These are phyloP conservation scores for Ypsolopha scabrella DNA, from an alignment of 2,888 invertebrate species.

Conservation along the genomic window DNA sequence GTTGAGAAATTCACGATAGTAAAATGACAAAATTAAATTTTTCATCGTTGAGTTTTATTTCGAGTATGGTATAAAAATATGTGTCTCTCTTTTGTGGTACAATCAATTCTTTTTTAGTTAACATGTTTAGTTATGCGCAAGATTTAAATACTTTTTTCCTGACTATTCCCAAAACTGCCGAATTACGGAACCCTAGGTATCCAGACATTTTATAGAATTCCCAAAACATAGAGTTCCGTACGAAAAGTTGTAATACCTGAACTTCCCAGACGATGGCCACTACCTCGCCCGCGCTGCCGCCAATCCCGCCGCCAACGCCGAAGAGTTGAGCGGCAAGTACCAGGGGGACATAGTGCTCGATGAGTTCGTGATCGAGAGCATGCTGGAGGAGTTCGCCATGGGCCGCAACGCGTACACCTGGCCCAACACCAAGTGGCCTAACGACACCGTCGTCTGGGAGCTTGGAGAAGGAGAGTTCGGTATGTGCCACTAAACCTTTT, in stretches of 20 bases:
- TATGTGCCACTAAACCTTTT: constrained; percentile 17
- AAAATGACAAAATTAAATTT: no score
- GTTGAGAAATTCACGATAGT: no score
- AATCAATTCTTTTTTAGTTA: no score
- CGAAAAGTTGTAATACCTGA: not conserved
- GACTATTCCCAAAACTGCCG: no score
- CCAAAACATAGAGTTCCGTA: no score
- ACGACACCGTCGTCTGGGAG: constrained; percentile 46
- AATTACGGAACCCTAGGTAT: no score
- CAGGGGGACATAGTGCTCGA: constrained; percentile 55
- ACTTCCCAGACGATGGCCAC: constrained; percentile 17
- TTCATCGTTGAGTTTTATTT: no score
- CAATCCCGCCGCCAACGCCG: constrained; percentile 29
- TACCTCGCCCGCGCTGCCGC: constrained; percentile 20
- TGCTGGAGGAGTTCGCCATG: constrained; percentile 37
- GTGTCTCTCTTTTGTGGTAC: no score
- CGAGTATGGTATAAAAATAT: no score
- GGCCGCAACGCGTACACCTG: constrained; percentile 47
- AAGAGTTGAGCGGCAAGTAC: constrained; percentile 49
- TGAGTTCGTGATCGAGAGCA: constrained; percentile 37
- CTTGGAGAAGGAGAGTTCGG: constrained; percentile 44
- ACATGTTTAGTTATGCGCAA: no score
- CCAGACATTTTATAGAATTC: no score
- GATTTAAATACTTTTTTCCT: no score
- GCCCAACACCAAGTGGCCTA: constrained; percentile 48